These are phyloP conservation scores for Cyphomyrmex costatus DNA, from an alignment of 1,140 invertebrate genomes.

Conservation along the genomic window DNA sequence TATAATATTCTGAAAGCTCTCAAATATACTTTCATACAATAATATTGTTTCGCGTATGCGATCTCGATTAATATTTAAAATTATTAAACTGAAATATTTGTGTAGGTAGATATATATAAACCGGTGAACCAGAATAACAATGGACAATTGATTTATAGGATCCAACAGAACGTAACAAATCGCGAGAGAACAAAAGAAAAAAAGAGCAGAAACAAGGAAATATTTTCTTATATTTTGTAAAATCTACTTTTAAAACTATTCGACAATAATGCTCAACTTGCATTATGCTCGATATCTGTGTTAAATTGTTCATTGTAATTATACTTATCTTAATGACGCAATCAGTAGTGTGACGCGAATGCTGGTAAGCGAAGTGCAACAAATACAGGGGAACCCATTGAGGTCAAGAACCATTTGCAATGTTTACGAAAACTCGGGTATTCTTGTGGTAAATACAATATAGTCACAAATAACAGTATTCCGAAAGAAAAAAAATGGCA, in stretches of 20 bases:
- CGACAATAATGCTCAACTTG: conserved; percentile 8
- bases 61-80: conserved; percentile 17
- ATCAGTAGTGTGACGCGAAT: not conserved
- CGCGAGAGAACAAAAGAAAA: not conserved
- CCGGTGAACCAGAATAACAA: not conserved
- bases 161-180: not conserved
- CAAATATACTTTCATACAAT: not conserved
- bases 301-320: conserved; percentile 16
- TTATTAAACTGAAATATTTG: conserved; percentile 11
- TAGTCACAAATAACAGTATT: not conserved
- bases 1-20: conserved; percentile 30
- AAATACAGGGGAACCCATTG: conserved; percentile 36
- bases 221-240: not conserved
- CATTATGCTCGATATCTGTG: not conserved
- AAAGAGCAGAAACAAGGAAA: not conserved
- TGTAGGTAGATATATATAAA: conserved; percentile 29
- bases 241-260: not conserved
- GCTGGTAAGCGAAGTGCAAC: conserved; percentile 13
- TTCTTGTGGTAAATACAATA: conserved; percentile 17
- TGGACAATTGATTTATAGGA: conserved; percentile 8
- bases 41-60: conserved; percentile 13
- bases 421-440: conserved; percentile 27
- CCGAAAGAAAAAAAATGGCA: conserved; percentile 29
- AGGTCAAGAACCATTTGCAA: conserved; percentile 46
- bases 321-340: conserved; percentile 34